Conservation (phyloP, 2,888 invertebrate genomes). For the Hydriomena furcata region DNA sequence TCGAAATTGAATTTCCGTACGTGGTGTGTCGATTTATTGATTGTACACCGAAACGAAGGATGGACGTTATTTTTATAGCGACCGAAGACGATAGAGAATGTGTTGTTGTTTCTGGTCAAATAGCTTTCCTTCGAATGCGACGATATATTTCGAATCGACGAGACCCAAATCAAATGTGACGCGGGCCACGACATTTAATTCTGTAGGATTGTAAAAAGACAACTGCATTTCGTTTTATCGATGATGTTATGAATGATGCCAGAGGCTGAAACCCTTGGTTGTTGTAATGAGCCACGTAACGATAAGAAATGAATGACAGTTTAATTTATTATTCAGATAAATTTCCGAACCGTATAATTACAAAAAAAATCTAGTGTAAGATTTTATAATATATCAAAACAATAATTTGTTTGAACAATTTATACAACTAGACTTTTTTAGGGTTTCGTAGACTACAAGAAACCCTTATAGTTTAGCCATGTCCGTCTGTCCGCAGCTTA, state of each 20-base stretch:
- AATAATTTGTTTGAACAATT: too few relatives aligned
- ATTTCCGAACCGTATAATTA: slow-evolving; percentile 23
- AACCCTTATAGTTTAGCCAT: too few relatives aligned
- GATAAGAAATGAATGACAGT: slow-evolving; percentile 47
- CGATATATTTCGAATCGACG: slow-evolving; percentile 24
- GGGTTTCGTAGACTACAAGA: too few relatives aligned
- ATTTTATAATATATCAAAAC: too few relatives aligned
- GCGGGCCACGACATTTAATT: slow-evolving; percentile 48
- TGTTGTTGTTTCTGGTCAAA: slow-evolving; percentile 40
- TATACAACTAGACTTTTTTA: too few relatives aligned
- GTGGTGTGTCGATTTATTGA: slow-evolving; percentile 56
- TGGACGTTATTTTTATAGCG: slow-evolving; percentile 52
- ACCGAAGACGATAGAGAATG: slow-evolving; percentile 36
- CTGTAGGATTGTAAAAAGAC: slow-evolving; percentile 47
- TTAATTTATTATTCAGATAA: slow-evolving; percentile 36
- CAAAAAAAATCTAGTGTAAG: too few relatives aligned
- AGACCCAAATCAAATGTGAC: slow-evolving; percentile 46
- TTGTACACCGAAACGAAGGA: slow-evolving; percentile 48
- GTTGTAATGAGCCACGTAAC: slow-evolving; percentile 49
- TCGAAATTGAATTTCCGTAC: slow-evolving; percentile 62
- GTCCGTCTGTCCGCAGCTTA: too few relatives aligned
- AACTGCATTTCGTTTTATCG: slow-evolving; percentile 50
- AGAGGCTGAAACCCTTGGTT: slow-evolving; percentile 39
- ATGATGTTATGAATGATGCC: slow-evolving; percentile 42
- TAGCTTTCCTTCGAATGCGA: slow-evolving; percentile 29